Base-by-base conservation (phyloP, 1,140 invertebrate genomes). In the Armadillidium nasatum region DNA sequence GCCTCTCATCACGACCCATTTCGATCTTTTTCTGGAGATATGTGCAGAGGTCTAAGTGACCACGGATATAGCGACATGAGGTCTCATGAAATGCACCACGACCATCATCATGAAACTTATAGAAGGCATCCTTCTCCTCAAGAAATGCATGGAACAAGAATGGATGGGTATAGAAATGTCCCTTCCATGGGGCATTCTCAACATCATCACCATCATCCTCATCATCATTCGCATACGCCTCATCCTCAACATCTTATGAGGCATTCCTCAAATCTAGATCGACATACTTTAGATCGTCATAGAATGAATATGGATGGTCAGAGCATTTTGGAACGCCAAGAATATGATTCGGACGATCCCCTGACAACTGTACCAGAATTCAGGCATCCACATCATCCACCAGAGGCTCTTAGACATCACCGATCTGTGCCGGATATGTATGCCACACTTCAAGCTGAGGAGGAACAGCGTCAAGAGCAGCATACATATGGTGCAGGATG, bases 181-280 rank as follows among this genome's bases (percentile, higher is more conserved):
- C 72, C 78, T 45, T 76, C 77, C 78, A 80, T 78, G 78, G 79
- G 81, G 73, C 79, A 77, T 46, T 76, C 76, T 66, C 81, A 82
- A 66, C 72, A 22, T 19, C 73, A 44, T 11, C 81, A 80, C 68
- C 79, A 82, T 72, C 82, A 82, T 22, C 81, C 81, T 72, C 80
- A 80, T 50, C 81, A 82, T 71, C 82, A 81, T 69, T n/a, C n/a
- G n/a, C 82, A 83, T 71, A 80, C 81, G 21, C 80, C 79, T 33
- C 82, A 81, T 67, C 77, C 80, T 46, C 79, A 74, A n/a, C 79
- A 80, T 50, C 71, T 80, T 71, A 76, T 78, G 21, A 73, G 79
- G 11, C 79, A 78, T 72, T 73, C 75, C 22, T 80, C 79, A 33
- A 80, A 78, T 76, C 77, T 78, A 76, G 79, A 80, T 72, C 74